phyloP scores from a whole-genome alignment of 1,140 invertebrate species.

The Diorhabda elongata region DNA sequence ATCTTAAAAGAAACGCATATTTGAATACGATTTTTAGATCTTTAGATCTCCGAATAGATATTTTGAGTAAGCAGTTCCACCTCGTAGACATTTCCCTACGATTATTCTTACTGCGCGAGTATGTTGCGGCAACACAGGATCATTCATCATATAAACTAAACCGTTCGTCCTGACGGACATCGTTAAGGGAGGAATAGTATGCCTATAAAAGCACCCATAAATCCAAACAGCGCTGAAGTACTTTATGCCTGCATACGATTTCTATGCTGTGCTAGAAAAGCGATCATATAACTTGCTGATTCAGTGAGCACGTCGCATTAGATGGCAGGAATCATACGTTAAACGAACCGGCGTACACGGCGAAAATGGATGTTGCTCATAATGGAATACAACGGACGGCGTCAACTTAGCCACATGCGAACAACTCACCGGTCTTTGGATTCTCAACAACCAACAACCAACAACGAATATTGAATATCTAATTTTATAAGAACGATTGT shows the following conservation, averaged over 20 bases:
- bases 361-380: constrained; percentile 23
- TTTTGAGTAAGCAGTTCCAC: background rate
- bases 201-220: constrained; percentile 42
- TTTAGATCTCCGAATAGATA: too few relatives aligned
- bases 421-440: too few relatives aligned
- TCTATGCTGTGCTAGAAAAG: constrained; percentile 27
- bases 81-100: constrained; percentile 15
- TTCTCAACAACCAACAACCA: too few relatives aligned
- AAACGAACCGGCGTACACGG: constrained; percentile 16
- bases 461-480: too few relatives aligned
- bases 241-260: constrained; percentile 36
- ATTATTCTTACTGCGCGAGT: constrained; percentile 27
- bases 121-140: constrained; percentile 25
- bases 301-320: constrained; percentile 32
- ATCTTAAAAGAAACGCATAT: too few relatives aligned
- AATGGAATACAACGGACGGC: constrained; percentile 20
- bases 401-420: background rate
- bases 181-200: constrained; percentile 37
- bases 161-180: constrained; percentile 33
- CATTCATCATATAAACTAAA: constrained; percentile 28
- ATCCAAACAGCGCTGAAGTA: constrained; percentile 37
- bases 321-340: constrained; percentile 29
- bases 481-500: too few relatives aligned
- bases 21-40: too few relatives aligned
- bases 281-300: constrained; percentile 33